Evolutionary conservation across 1,140 invertebrate species (phyloP), one percentile per base, ranked within the genome.

Genomic region (Zaprionus tsacasi): DNA sequence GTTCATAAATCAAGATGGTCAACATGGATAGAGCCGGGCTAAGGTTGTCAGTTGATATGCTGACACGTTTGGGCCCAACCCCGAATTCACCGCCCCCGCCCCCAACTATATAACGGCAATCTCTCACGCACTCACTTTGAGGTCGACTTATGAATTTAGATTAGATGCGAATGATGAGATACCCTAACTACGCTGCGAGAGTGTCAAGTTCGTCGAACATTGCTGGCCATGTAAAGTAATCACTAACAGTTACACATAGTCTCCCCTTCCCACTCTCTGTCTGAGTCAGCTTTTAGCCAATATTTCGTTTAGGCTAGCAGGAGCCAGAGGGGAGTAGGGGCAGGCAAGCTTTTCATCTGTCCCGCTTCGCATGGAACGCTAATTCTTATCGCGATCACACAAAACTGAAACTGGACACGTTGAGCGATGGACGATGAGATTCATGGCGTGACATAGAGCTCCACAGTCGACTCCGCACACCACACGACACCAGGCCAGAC

Each of bases 361-460:
- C 15, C 58, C 70, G 74, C 68, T 68, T 52, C 57, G 50, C 45
- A 73, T 45, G 50, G 59, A 70, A 36, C 60, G 68, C 69, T 72
- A 71, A 76, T 76, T 76, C 70, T 72, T 76, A 76, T 76, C 74
- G 74, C 70, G 69, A 67, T 72, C 69, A 65, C 48, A 76, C 63
- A 52, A 52, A 52, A 52, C 68, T 13, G 21, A 21, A 35, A 40
- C 63, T 73, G 73, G 73, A 76, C 73, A 76, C 66, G 73, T 38
- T 64, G 68, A 67, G 61, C 66, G 73, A 50, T 64, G 68, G 45
- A 50, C 66, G 73, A 50, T 64, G 68, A 67, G 61, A 76, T 72
- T 76, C 74, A 72, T 76, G 56, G 67, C 66, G 38, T 48, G 69
- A 38, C 68, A 48, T 54, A 21, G 33, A 60, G 59, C 59, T 60